These are phyloP conservation scores for Axea sp. DNA, from an alignment of 2,888 invertebrate genomes.

Conservation along the genomic window DNA sequence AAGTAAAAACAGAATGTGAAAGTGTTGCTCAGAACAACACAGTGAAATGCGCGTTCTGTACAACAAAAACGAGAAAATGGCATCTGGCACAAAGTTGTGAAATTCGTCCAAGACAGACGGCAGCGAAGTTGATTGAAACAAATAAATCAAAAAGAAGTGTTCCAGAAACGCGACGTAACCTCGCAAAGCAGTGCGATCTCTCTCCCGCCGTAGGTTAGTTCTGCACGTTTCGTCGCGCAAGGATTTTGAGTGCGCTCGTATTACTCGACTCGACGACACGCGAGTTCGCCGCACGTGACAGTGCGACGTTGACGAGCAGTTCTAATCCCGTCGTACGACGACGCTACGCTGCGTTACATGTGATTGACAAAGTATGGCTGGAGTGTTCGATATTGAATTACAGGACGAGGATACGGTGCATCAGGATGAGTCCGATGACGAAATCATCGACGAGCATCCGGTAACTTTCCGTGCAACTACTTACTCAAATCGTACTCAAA, in stretches of 20 bases:
- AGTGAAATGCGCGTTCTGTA: conserved; percentile 24
- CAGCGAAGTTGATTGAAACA: background rate
- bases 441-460: conserved; percentile 92
- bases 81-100: conserved; percentile 44
- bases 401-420: conserved; percentile 85
- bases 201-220: background rate
- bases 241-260: background rate
- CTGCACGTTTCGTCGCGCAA: background rate
- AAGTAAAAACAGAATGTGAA: background rate
- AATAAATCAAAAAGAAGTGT: background rate
- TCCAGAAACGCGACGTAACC: conserved; percentile 6
- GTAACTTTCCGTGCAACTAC: conserved; percentile 82
- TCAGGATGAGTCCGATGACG: conserved; percentile 91
- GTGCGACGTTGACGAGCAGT: conserved; percentile 87
- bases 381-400: conserved; percentile 96
- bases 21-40: conserved; percentile 17
- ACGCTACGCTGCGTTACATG: conserved; percentile 81
- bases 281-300: conserved; percentile 39
- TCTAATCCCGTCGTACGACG: conserved; percentile 91
- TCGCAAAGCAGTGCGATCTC: background rate
- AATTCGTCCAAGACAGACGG: too few species aligned
- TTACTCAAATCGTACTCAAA: too few species aligned
- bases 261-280: conserved; percentile 14
- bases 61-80: conserved; percentile 40
- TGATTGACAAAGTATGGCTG: conserved; percentile 83